phyloP scores from a whole-genome alignment of 2,888 invertebrate species.

The Cheilosia scutellata region DNA sequence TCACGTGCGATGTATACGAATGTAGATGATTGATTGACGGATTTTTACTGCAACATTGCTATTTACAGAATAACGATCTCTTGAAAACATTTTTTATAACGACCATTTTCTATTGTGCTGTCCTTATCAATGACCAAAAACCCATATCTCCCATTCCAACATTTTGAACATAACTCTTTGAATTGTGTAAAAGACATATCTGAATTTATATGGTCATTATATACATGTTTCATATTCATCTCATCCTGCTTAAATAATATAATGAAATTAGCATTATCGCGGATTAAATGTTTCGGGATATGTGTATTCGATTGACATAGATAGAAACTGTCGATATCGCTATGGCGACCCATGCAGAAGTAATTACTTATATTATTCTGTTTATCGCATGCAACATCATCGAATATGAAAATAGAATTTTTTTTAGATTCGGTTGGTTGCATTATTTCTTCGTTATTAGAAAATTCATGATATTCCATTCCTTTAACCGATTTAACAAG shows the following conservation, averaged over 20 bases:
- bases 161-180: conserved; percentile 77
- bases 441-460: conserved; percentile 39
- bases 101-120: conserved; percentile 76
- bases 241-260: conserved; percentile 81
- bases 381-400: conserved; percentile 81
- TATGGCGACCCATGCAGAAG: conserved; percentile 75
- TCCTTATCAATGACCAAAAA: conserved; percentile 79
- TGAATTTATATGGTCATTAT: too few relatives aligned
- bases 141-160: conserved; percentile 79
- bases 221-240: conserved; percentile 79
- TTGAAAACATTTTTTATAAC: conserved; percentile 78
- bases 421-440: conserved; percentile 58
- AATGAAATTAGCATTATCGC: conserved; percentile 80
- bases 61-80: conserved; percentile 3
- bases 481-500: conserved; percentile 10
- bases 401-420: conserved; percentile 79
- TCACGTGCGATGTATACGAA: too few relatives aligned
- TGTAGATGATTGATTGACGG: too few relatives aligned
- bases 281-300: conserved; percentile 80
- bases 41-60: neutral
- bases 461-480: conserved; percentile 47
- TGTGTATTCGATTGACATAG: conserved; percentile 79
- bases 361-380: conserved; percentile 77
- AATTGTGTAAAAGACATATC: conserved; percentile 71
- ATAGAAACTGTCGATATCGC: conserved; percentile 79